Evolutionary conservation across 1,140 invertebrate species (phyloP), one percentile per base, ranked within the genome.

Genomic region (Stegodyphus dumicola): DNA sequence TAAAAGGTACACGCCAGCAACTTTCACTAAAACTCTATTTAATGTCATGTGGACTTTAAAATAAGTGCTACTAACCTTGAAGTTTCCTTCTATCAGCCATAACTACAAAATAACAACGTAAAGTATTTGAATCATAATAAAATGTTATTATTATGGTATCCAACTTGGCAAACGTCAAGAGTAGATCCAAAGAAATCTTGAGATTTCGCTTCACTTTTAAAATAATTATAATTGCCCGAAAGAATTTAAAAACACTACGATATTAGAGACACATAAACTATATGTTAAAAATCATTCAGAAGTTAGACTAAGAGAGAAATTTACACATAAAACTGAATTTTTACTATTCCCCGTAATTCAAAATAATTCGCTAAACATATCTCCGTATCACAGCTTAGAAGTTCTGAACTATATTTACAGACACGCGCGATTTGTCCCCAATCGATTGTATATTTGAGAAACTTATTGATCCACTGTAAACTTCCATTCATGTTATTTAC

Each of bases 51-150:
- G 51, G 17, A 54, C 6, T 33, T 13, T 5, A 52, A 6, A 52
- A 73, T 7, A 0, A 60, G 15, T 66, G 7, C 18, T 89, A 81
- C 93, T 93, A 93, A 97, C 96, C 96, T 97, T 98, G 96, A 93
- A 98, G 94, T 95, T 97, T 98, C 94, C 96, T 95, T 93, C 96
- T 96, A 94, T 96, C 97, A 94, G 97, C 96, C 97, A 98, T 98
- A 93, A 95, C 95, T 96, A 96, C 94, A 94, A 87, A 70, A 75
- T 48, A 76, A 65, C 73, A 87, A 13, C 18, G 48, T 67, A 65
- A 67, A 77, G 79, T 81, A 53, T 77, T 65, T 87, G 77, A 18
- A 81, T 64, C 79, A 87, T 87, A 87, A 75, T 87, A 83, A 87
- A 73, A 77, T 71, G 73, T 65, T 78, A 54, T 33, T 77, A 60